phyloP scores from a whole-genome alignment of 1,140 invertebrate species.

The Drosophila murphyi region DNA sequence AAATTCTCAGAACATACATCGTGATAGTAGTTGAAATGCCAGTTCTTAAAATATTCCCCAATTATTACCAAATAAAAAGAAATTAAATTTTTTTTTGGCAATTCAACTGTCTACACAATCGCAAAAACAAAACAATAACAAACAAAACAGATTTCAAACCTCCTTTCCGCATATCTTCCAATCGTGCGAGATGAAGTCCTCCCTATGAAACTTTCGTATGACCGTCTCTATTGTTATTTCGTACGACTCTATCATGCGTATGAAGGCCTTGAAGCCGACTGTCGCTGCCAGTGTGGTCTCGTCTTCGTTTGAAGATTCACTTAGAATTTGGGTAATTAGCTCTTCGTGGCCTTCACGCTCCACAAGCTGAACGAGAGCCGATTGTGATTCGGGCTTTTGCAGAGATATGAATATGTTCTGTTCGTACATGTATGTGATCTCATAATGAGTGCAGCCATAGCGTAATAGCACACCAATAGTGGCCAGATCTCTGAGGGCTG shows the following conservation, averaged over 20 bases:
- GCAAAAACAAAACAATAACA: constrained; percentile 40
- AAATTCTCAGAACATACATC: not conserved
- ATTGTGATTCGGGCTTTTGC: constrained; percentile 91
- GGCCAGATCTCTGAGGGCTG: constrained; percentile 91
- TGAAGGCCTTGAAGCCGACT: constrained; percentile 92
- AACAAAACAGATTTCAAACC: constrained; percentile 78
- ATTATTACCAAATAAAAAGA: not conserved
- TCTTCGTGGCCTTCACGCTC: constrained; percentile 92
- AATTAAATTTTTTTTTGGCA: constrained; percentile 20
- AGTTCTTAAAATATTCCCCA: not conserved
- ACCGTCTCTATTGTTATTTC: constrained; percentile 93
- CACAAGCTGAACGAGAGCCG: constrained; percentile 91
- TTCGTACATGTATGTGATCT: constrained; percentile 91
- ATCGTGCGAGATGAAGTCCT: constrained; percentile 91
- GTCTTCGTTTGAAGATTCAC: constrained; percentile 90
- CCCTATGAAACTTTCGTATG: constrained; percentile 91
- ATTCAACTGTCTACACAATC: constrained; percentile 54
- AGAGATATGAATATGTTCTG: constrained; percentile 91
- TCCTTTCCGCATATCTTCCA: constrained; percentile 88
- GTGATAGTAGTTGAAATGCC: constrained; percentile 54
- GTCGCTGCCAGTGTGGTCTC: constrained; percentile 90
- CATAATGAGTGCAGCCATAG: constrained; percentile 90
- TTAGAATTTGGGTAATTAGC: constrained; percentile 91
- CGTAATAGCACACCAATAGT: constrained; percentile 91
- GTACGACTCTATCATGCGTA: constrained; percentile 92